Evolutionary conservation across 2,888 invertebrate genomes (phyloP), one percentile per base, ranked within the genome.

Genomic region (Ernsta delagoae): DNA sequence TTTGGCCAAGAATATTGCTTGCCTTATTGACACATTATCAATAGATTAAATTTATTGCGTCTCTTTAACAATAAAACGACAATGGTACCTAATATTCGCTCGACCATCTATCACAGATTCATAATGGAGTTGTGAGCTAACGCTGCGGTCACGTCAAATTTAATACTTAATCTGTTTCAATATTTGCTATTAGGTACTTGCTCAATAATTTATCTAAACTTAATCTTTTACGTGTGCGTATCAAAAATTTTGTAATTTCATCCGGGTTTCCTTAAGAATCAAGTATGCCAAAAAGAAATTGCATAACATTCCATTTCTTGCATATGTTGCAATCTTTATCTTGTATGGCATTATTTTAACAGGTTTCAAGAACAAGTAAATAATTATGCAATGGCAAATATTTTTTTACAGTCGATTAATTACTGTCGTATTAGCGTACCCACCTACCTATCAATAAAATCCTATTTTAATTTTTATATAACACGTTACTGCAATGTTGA

Each of bases 161-260:
- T 36, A 34, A 48, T 61, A 48, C 24, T 24, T 24, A 24, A 24
- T 43, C 54, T 54, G 31, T 34, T 59, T 31, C 59, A 65, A 65
- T 59, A 66, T 48, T 60, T 65, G 66, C 60, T 41, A 66, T 53
- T 59, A 41, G 59, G 50, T 59, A 65, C 45, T 60, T 65, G 65
- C 62, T 53, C 57, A 70, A 69, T 62, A 68, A 36, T 43, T 70
- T 70, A 78, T 80, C 79, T 79, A 69, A 75, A 75, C 65, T 76
- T 77, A 78, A 84, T 84, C 73, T 84, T 81, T 76, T 83, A 83
- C 82, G 82, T 83, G 80, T 79, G 76, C 80, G 76, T 53, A 53
- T 59, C 66, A 34, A 54, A 43, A 53, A 65, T 62, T 62, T 65
- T 39, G 31, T 59, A 66, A 66, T 63, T 39, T 41, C 16, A 63